Percentiles rank a stretch among this genome's conserved stretches.
Conservation (phyloP, 1,140 invertebrate species). For the Physella acuta region DNA sequence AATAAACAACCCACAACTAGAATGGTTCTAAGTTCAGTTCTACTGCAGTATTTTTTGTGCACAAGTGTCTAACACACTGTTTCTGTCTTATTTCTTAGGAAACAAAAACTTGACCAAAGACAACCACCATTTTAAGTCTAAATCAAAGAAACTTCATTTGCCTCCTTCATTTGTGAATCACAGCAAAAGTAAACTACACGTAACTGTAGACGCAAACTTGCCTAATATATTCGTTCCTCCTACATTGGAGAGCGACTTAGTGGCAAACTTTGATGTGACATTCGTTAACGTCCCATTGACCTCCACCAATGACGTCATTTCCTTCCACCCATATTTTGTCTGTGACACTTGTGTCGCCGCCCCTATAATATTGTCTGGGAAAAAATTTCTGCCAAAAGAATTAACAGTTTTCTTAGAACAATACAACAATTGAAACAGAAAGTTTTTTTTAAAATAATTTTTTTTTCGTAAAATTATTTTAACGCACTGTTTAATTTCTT, state of each 20-base stretch:
- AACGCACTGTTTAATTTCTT: too few species aligned
- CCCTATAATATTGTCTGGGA: constrained; percentile 12
- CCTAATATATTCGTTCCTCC: constrained; percentile 14
- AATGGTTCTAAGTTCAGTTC: too few species aligned
- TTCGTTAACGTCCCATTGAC: neutral
- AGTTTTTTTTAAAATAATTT: too few species aligned
- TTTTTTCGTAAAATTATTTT: too few species aligned
- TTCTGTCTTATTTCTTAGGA: neutral
- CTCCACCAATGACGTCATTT: neutral
- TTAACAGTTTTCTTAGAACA: too few species aligned
- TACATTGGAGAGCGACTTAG: neutral
- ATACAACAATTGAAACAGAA: too few species aligned
- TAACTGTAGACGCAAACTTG: too few species aligned
- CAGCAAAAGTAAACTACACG: neutral
- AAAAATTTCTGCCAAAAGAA: neutral
- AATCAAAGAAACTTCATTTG: neutral
- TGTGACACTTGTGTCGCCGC: constrained; percentile 1
- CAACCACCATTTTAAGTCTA: neutral
- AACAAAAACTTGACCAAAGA: neutral
- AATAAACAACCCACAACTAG: too few species aligned
- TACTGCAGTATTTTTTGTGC: too few species aligned
- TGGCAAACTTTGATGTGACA: neutral
- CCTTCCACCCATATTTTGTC: neutral
- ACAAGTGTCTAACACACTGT: neutral
- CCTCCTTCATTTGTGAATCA: neutral